Percentiles rank a stretch among this genome's conserved stretches.
Evolutionary conservation across 1,140 invertebrate species (phyloP).

Genomic region (Cyphomyrmex costatus): DNA sequence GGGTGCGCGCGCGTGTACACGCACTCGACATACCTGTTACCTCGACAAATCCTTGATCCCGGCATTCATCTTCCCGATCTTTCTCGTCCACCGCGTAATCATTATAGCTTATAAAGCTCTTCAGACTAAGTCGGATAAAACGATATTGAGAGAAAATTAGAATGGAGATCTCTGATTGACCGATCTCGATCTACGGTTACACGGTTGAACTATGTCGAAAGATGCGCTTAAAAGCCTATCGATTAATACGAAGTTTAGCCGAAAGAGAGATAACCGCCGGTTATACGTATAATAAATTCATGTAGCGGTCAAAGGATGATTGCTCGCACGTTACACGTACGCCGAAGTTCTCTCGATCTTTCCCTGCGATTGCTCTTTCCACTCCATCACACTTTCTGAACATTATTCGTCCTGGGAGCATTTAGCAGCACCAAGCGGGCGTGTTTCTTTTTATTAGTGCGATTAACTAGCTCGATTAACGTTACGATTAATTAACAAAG

Average conservation of each 20-base stretch:
- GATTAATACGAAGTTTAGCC: background rate
- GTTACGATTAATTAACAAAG: slow-evolving; percentile 33
- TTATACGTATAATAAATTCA: slow-evolving; percentile 24
- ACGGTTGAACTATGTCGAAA: background rate
- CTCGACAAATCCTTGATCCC: slow-evolving; percentile 56
- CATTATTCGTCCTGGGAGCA: slow-evolving; percentile 6
- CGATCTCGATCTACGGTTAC: background rate
- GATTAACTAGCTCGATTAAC: slow-evolving; percentile 51
- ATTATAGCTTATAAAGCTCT: slow-evolving; percentile 5
- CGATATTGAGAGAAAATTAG: slow-evolving; percentile 51
- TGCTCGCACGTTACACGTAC: slow-evolving; percentile 21
- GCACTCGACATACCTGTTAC: slow-evolving; percentile 51
- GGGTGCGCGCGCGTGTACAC: background rate
- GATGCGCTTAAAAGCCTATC: background rate
- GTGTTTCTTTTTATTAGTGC: background rate
- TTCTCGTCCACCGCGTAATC: slow-evolving; percentile 19
- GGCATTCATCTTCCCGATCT: slow-evolving; percentile 22
- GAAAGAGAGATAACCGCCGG: slow-evolving; percentile 17
- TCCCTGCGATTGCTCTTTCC: slow-evolving; percentile 23
- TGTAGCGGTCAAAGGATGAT: slow-evolving; percentile 24
- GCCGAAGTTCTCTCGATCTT: background rate
- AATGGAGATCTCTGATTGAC: background rate
- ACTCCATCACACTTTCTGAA: slow-evolving; percentile 6
- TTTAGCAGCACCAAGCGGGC: background rate
- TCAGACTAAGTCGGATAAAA: slow-evolving; percentile 1